A percentile compares a stretch with the other conserved stretches of the same genome.
Evolutionary conservation across 2,113 vertebrate genomes (phyloP).

Genomic region (Sapayoa aenigma): DNA sequence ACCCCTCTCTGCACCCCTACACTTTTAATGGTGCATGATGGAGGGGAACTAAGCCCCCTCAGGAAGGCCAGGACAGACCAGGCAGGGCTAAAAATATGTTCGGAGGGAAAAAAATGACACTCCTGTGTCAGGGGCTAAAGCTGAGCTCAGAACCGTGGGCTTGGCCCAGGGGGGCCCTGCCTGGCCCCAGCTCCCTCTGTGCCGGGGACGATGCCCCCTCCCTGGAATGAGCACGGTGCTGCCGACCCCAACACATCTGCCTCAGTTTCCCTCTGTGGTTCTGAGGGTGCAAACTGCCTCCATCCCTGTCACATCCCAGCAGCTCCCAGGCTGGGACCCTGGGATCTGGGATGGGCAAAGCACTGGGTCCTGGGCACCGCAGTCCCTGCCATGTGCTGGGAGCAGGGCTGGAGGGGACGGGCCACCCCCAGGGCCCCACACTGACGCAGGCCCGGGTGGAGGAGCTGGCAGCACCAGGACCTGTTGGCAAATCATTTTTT

Average conservation of each 20-base stretch:
- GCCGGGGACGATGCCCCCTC: neutral
- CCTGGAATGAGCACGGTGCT: accelerated
- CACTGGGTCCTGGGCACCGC: accelerated
- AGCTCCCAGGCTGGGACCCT: neutral
- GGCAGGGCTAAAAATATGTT: conserved; percentile 27
- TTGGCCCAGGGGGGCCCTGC: accelerated
- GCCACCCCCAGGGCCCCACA: neutral
- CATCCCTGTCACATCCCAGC: accelerated
- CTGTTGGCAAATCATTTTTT: neutral
- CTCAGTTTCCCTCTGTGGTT: neutral
- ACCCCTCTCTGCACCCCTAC: neutral
- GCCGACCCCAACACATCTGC: neutral
- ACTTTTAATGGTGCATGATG: neutral
- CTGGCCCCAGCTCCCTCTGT: neutral
- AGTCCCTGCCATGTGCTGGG: accelerated
- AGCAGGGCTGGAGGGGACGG: neutral
- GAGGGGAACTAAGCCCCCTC: neutral
- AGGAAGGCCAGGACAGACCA: neutral
- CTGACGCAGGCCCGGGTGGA: neutral
- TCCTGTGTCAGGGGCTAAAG: conserved; percentile 29
- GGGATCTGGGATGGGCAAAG: neutral
- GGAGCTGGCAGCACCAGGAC: neutral
- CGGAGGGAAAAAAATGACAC: conserved; percentile 44
- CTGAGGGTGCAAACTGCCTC: neutral
- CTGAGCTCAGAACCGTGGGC: neutral